phyloP scores from a whole-genome alignment of 1,140 invertebrate genomes.

The Heliconius hewitsoni region DNA sequence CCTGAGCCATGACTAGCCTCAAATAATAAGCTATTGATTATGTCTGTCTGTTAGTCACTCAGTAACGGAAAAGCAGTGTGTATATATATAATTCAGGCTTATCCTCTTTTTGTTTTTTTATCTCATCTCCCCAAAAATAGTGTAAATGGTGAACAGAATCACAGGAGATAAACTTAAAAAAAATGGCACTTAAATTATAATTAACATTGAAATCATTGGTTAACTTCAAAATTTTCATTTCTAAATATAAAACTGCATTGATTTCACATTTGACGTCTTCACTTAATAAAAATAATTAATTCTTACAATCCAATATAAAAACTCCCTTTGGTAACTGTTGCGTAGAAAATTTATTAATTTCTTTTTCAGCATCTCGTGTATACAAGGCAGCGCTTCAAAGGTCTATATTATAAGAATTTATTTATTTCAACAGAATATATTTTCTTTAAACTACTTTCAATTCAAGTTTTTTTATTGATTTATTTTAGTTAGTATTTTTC shows the following conservation, averaged over 20 bases:
- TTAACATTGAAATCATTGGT: too few relatives aligned
- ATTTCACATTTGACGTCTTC: neutral
- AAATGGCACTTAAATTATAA: neutral
- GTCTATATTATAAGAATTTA: neutral
- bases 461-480: neutral
- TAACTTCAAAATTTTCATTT: neutral
- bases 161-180: neutral
- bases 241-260: neutral
- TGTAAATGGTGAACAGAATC: too few relatives aligned
- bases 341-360: neutral
- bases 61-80: too few relatives aligned
- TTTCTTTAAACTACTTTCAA: neutral
- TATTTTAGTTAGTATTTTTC: neutral
- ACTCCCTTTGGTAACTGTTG: neutral
- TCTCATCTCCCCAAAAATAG: too few relatives aligned
- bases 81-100: too few relatives aligned
- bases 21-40: too few relatives aligned
- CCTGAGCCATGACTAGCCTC: too few relatives aligned
- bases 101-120: too few relatives aligned
- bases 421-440: neutral
- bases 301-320: neutral
- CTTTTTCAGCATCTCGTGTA: neutral
- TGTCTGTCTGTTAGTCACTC: too few relatives aligned
- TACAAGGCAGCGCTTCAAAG: neutral
- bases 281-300: neutral